Base-by-base conservation (phyloP, 2,113 vertebrate genomes). In the Phrynosoma blainvillii region DNA sequence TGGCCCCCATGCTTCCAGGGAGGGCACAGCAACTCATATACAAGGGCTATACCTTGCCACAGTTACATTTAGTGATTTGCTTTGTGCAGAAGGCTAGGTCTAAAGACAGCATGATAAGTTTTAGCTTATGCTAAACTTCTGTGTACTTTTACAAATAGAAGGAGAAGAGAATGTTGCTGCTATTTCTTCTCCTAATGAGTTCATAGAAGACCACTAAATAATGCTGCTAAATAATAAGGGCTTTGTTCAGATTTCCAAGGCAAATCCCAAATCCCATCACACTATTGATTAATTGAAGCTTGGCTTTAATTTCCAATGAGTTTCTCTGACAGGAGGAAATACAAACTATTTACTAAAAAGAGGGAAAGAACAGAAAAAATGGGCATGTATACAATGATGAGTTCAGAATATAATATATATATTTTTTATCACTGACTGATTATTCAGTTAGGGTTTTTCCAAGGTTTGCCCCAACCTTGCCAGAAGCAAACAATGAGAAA, bases 371-470 rank as follows among this genome's bases (percentile, higher is more conserved):
- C 66, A 27, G 21, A 65, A 59, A 77, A 47, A 47, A 47, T 7
- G 66, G 80, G n/a, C 59, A 83, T 27, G 62, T 52, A 84, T 85
- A 77, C 9, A 40, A 0, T 18, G 9, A 36, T 75, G 91, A 88
- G 16, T 54, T 5, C 27, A 23, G 73, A 12, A 14, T 62, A 62
- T 62, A 16, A n/a, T n/a, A n/a, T n/a, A n/a, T n/a, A 14, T 89
- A 87, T 88, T 78, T 65, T 78, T 65, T 68, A 90, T 52, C 52
- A 1, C 27, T 65, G 52, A 66, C 3, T 89, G 84, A 42, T 90
- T 92, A 71, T 79, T 86, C 56, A 68, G 32, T 90, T 82, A 90
- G 16, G 8, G 62, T 90, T 89, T 62, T 90, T 75, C 56, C 40
- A n/a, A 65, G 42, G 32, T 86, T 90, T 81, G 70, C 23, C 18